These are phyloP conservation scores for Daboia siamensis DNA, from an alignment of 2,113 vertebrate species.

Conservation along the genomic window DNA sequence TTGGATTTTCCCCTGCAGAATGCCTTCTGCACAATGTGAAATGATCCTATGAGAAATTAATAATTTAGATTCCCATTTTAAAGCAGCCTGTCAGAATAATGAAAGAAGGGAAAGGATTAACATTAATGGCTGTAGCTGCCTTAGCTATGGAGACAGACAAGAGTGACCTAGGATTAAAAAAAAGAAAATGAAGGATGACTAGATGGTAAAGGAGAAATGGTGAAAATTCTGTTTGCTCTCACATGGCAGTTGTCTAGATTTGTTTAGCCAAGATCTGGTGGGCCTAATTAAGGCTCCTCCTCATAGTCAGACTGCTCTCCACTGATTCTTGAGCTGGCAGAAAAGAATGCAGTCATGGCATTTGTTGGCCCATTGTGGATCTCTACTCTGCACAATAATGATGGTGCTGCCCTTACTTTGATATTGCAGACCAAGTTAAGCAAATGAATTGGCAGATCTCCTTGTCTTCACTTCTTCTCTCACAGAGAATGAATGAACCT, in stretches of 20 bases:
- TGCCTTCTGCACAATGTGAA: not conserved
- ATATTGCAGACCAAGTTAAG: not conserved
- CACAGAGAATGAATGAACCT: not conserved
- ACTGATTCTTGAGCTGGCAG: not conserved
- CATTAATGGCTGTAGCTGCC: not conserved
- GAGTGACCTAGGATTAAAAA: not conserved
- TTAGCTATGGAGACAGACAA: not conserved
- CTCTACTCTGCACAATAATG: not conserved
- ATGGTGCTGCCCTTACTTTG: not conserved
- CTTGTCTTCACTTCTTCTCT: not conserved
- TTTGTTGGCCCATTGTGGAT: not conserved
- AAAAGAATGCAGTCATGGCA: not conserved
- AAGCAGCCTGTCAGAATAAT: not conserved
- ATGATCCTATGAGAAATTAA: constrained; percentile 17
- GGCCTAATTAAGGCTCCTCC: not conserved
- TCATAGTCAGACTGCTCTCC: not conserved
- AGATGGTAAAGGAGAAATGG: not conserved
- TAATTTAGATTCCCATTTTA: constrained; percentile 6
- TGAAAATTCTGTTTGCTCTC: not conserved
- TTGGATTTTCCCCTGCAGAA: not conserved
- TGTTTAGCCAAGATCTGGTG: not conserved
- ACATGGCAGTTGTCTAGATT: not conserved
- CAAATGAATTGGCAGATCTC: not conserved
- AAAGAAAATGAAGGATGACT: not conserved
- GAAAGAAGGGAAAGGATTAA: constrained; percentile 14